These are phyloP conservation scores for Entelurus aequoreus DNA, from an alignment of 2,113 vertebrate species.

Conservation along the genomic window DNA sequence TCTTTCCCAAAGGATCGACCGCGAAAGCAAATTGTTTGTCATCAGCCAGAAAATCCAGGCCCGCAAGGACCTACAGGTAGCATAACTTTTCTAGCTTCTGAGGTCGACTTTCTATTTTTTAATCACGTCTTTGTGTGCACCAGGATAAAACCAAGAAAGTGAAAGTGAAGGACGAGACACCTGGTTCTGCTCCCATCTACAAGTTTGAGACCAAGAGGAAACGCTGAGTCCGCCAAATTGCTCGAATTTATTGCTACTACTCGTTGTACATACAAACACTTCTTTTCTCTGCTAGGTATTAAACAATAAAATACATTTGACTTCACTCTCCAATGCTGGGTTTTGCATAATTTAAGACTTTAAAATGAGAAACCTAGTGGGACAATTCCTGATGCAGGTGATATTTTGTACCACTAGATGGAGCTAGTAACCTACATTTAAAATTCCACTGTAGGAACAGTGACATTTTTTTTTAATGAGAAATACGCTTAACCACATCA, in stretches of 20 bases:
- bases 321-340: background rate
- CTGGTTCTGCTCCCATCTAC: constrained; percentile 82
- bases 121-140: background rate
- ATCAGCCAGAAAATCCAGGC: constrained; percentile 93
- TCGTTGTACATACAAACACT: constrained; percentile 36
- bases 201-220: constrained; percentile 87
- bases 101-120: too few relatives aligned
- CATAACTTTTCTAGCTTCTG: background rate
- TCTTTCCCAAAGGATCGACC: constrained; percentile 87
- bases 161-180: constrained; percentile 86
- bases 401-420: constrained; percentile 58
- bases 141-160: constrained; percentile 89
- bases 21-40: constrained; percentile 89
- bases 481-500: too few relatives aligned
- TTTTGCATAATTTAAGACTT: background rate
- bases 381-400: background rate
- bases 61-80: constrained; percentile 89
- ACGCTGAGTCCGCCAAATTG: constrained; percentile 63
- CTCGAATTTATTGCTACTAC: background rate
- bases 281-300: constrained; percentile 39
- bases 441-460: too few relatives aligned
- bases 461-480: too few relatives aligned
- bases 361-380: background rate
- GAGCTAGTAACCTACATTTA: constrained; percentile 55
- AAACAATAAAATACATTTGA: background rate